Evolutionary conservation across 1,140 invertebrate species (phyloP), one percentile per base, ranked within the genome.

Genomic region (Drosophila ironensis): DNA sequence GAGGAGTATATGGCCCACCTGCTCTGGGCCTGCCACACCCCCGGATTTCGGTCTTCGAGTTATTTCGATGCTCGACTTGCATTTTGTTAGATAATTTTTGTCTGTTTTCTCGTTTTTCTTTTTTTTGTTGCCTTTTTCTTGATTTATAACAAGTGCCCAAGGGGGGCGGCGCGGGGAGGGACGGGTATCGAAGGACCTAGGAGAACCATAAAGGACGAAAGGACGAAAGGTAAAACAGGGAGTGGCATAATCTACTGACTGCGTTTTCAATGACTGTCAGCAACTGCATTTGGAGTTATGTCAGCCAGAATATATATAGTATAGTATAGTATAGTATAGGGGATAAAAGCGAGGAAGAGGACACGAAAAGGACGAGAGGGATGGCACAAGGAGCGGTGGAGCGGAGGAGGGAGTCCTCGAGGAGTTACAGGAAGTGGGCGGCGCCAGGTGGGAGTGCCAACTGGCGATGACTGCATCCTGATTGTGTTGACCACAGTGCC

Each of bases 181-280:
- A 8, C 2, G 14, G 30, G 30, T 35, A 5, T 4, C 2, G 14
- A 24, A 16, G 3, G 9, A 17, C n/a, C 7, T 2, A 19, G 11
- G 9, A 12, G 1, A 0, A 3, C 5, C 19, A 7, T 6, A 22
- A 11, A 11, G 24, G 3, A 20, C 8, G n/a, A 27, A 30, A 14
- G 7, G n/a, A n/a, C 8, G 17, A 33, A 27, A 11, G 20, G 28
- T 19, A 17, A 37, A 9, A n/a, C 6, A 8, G 25, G 25, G 37
- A 45, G 48, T 69, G 63, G 44, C 66, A 70, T 70, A 70, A 70
- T 70, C 67, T 51, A 60, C 66, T 61, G 45, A 59, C 71, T 70
- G 53, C 69, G 66, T 52, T 71, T 70, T 71, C 67, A 70, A 46
- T 71, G 67, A 70, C 54, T 71, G 67, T 71, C 67, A 60, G 67